Percentiles rank a stretch among this genome's conserved stretches.
These are phyloP conservation scores for Stichopus chloronotus DNA, from an alignment of 35 echinoderm and acorn worm species.

Conservation along the genomic window DNA sequence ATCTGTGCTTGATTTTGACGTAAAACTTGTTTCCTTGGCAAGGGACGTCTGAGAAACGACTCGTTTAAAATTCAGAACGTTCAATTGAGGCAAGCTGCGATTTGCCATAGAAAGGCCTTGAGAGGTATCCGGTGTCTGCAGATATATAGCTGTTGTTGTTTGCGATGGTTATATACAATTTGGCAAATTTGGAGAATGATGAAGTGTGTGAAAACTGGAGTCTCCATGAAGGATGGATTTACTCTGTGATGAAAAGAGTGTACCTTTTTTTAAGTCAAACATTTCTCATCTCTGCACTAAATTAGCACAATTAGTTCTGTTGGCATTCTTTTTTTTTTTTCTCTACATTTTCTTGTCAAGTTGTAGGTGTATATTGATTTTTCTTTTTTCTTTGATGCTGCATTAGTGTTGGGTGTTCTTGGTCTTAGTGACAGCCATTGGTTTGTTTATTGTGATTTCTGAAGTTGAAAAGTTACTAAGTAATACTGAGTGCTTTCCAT, in stretches of 20 bases:
- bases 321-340: not conserved
- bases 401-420: too few species aligned
- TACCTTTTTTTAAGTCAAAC: not conserved
- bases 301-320: not conserved
- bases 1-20: constrained; percentile 26
- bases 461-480: too few species aligned
- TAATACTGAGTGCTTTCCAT: too few species aligned
- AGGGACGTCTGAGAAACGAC: not conserved
- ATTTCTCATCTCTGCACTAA: not conserved
- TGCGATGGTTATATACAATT: not conserved
- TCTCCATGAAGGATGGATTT: not conserved
- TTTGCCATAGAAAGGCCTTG: not conserved
- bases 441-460: too few species aligned
- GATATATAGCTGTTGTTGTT: not conserved
- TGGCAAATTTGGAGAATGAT: not conserved
- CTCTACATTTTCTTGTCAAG: not conserved
- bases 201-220: not conserved
- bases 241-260: not conserved
- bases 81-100: not conserved
- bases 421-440: too few species aligned
- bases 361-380: not conserved
- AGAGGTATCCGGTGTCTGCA: not conserved
- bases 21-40: constrained; percentile 6
- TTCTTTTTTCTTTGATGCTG: not conserved
- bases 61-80: not conserved